Evolutionary conservation across 2,797 vertebrate genomes (phyloP).

Genomic region (Ceyx erithaca): DNA sequence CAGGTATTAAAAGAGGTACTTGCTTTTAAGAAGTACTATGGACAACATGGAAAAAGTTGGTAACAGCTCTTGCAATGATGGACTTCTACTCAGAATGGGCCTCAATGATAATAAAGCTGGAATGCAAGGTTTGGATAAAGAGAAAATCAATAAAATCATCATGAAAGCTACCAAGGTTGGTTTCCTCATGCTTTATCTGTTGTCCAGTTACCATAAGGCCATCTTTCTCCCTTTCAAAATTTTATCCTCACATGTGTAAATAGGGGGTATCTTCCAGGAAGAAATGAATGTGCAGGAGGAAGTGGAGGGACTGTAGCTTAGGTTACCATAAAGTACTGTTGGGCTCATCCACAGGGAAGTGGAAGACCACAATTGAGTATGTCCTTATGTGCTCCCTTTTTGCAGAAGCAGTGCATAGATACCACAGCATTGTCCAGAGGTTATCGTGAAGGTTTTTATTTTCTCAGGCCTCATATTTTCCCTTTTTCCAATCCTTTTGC

Average conservation of each 20-base stretch:
- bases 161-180: conserved; percentile 93
- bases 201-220: background rate
- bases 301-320: background rate
- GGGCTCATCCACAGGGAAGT: background rate
- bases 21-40: conserved; percentile 52
- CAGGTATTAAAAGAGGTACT: conserved; percentile 20
- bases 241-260: background rate
- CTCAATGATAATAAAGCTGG: conserved; percentile 99
- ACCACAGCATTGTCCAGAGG: background rate
- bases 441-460: background rate
- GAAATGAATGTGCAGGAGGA: background rate
- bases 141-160: conserved; percentile 98
- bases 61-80: conserved; percentile 62
- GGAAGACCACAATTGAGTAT: background rate
- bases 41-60: conserved; percentile 26
- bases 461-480: background rate
- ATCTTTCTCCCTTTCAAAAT: background rate
- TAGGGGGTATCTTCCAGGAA: background rate
- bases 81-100: conserved; percentile 89
- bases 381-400: background rate
- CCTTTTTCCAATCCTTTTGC: background rate
- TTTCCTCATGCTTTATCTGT: background rate
- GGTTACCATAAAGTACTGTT: rapidly evolving
- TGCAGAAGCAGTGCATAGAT: no score
- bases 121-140: conserved; percentile 96